Conservation (phyloP, 1,140 invertebrate genomes). For the Holcopasites calliopsidis region DNA sequence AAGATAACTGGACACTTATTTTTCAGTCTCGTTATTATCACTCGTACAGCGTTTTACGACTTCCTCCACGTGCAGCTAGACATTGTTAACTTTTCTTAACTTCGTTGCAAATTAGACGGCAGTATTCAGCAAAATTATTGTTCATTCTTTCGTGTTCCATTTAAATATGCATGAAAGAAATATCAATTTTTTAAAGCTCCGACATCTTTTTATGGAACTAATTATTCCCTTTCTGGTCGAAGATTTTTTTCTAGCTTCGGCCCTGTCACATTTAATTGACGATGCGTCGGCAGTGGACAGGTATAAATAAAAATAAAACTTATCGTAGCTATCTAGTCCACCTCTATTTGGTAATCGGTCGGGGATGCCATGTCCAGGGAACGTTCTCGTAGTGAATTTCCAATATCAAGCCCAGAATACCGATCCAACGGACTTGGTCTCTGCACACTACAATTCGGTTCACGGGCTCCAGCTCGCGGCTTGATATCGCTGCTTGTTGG, state of each 20-base stretch:
- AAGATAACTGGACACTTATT: background rate
- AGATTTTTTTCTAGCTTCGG: background rate
- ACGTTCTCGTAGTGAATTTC: conserved; percentile 53
- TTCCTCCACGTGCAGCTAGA: background rate
- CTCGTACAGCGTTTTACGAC: background rate
- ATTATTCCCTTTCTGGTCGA: no score
- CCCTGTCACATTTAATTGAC: conserved; percentile 27
- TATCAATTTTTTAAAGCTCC: no score
- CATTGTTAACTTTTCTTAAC: no score
- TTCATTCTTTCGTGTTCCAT: no score
- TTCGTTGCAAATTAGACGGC: no score
- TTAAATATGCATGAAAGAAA: no score
- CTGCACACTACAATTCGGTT: conserved; percentile 46
- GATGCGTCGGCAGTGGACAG: background rate
- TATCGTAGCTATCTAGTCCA: background rate
- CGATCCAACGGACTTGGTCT: conserved; percentile 27
- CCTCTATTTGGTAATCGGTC: conserved; percentile 46
- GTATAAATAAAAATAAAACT: conserved; percentile 27
- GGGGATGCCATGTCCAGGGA: conserved; percentile 59
- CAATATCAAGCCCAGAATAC: conserved; percentile 53
- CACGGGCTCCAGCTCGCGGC: conserved; percentile 45
- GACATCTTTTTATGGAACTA: no score
- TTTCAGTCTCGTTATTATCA: background rate
- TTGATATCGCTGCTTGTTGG: conserved; percentile 60
- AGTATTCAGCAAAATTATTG: no score